A percentile compares a stretch with the other conserved stretches of the same genome.
Evolutionary conservation across 2,797 vertebrate genomes (phyloP).

Genomic region (Onychomys arenicola): DNA sequence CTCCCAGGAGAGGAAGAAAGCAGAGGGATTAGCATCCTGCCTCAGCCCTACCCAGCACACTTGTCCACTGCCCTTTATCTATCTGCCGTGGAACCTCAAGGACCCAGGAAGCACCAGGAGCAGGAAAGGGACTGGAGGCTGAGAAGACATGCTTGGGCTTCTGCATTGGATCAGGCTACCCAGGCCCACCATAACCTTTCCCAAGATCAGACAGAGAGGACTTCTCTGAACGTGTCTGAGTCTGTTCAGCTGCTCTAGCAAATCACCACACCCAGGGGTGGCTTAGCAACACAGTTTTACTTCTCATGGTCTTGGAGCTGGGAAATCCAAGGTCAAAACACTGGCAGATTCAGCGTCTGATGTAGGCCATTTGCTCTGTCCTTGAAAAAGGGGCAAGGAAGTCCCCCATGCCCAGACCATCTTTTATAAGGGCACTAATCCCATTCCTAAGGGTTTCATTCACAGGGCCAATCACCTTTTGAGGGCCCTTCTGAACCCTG

Average conservation of each 20-base stretch:
- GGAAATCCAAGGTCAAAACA: neutral
- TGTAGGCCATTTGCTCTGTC: neutral
- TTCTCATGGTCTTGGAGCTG: neutral
- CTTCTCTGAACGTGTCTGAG: neutral
- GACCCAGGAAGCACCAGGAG: neutral
- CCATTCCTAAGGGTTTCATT: neutral
- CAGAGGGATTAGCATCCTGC: neutral
- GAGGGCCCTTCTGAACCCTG: no score
- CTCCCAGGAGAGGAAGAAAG: neutral
- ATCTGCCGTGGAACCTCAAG: rapidly evolving
- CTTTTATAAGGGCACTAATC: neutral
- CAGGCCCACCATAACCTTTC: no score
- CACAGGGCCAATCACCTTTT: no score
- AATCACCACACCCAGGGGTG: neutral
- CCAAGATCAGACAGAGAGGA: rapidly evolving
- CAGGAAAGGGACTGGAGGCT: neutral
- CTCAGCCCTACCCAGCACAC: neutral
- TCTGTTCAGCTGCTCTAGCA: neutral
- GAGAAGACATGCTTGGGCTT: neutral
- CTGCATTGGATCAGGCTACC: neutral
- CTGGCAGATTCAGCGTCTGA: neutral
- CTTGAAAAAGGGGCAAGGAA: neutral
- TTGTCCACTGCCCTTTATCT: no score
- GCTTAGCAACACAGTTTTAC: neutral
- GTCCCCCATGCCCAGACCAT: rapidly evolving